A percentile compares a stretch with the other conserved stretches of the same genome.
These are phyloP conservation scores for Antechinus flavipes DNA, from an alignment of 2,113 vertebrate genomes.

Conservation along the genomic window DNA sequence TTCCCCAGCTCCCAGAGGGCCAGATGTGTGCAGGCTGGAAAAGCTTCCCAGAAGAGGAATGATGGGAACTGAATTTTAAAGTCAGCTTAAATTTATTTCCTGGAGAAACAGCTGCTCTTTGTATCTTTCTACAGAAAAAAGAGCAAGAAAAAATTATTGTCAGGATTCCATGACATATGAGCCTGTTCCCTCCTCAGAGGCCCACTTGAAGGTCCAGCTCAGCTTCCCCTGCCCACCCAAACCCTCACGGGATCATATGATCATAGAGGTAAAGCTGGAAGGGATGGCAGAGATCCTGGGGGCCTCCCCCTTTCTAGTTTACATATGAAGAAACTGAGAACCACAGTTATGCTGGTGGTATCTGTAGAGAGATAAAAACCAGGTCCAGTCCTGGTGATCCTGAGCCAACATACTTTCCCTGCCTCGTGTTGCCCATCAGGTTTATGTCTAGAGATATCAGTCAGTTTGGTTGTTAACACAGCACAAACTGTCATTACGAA, in stretches of 20 bases:
- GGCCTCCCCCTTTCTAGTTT: too few species aligned
- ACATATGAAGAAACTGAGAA: neutral
- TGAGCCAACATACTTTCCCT: neutral
- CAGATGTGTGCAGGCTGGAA: neutral
- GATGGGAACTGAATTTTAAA: constrained; percentile 5
- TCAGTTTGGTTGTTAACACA: neutral
- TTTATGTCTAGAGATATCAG: neutral
- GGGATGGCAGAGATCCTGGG: too few species aligned
- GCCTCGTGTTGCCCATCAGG: neutral
- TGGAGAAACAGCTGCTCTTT: constrained; percentile 55
- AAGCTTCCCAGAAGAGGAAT: neutral
- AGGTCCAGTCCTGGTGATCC: neutral
- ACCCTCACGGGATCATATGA: neutral
- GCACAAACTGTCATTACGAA: neutral
- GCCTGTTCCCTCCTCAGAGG: constrained; percentile 46
- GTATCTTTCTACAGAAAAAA: constrained; percentile 42
- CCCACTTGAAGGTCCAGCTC: neutral
- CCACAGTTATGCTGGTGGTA: too few species aligned
- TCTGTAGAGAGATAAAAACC: neutral
- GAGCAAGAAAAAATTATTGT: constrained; percentile 63
- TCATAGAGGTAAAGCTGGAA: too few species aligned
- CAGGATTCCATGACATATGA: constrained; percentile 37
- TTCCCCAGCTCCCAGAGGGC: neutral
- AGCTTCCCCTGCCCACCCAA: neutral
- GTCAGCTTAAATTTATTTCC: constrained; percentile 20